Evolutionary conservation across 2,797 vertebrate genomes (phyloP), one percentile per base, ranked within the genome.

Genomic region (Octomys mimax): DNA sequence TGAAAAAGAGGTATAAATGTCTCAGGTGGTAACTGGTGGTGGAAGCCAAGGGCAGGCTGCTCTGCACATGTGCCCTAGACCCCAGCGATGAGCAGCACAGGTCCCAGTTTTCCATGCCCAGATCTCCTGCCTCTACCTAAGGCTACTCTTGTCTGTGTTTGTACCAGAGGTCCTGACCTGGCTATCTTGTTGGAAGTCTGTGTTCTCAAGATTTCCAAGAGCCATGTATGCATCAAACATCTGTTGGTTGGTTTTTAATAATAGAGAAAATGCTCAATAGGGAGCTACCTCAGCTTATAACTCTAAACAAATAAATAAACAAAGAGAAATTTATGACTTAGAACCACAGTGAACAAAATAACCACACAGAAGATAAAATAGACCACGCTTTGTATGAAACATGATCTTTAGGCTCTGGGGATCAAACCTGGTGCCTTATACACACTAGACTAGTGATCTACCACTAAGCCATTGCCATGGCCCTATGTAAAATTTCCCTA

Each of bases 81-180:
- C 11, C 39, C 39, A 14, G 10, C 1, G 5, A 46, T 28, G 46
- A 46, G 14, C 39, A 14, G 39, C 1, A 42, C 39, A 26, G 39
- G 39, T 26, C 71, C 71, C 5, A 13, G 4, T 46, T 26, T 75
- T 39, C 71, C 39, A 12, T 28, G 42, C 42, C 39, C 71, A 14
- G 2, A 46, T 26, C 39, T 75, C 71, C 39, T 42, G 39, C 71
- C 39, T 42, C 39, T 26, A 0, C 26, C 22, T 39, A 46, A 54
- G 42, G 71, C 33, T 79, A 14, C 85, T 64, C 42, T 87, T 57
- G 83, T 80, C 91, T 54, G 54, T 49, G 22, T 42, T 42, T 12
- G 5, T 49, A 71, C 64, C 64, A 28, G 49, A 87, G 85, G 39
- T 89, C 57, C 80, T 84, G 66, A 91, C 91, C 94, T 91, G 96